Evolutionary conservation across 1,140 invertebrate species (phyloP), one percentile per base, ranked within the genome.

Genomic region (Atta cephalotes): DNA sequence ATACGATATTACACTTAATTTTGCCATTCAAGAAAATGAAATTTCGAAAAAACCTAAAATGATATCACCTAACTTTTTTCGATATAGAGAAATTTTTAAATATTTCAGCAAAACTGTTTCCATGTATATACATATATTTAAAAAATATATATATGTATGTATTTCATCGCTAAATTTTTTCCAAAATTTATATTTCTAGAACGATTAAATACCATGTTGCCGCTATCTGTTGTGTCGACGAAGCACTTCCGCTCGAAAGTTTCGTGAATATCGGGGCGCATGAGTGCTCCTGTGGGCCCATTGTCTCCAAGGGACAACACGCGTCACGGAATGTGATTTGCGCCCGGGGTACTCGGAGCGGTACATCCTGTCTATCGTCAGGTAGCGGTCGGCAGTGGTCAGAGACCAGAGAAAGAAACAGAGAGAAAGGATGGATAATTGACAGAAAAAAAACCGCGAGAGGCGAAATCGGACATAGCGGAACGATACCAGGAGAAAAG

Each of bases 361-460:
- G 84, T 68, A 71, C 77, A 72, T 87, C 85, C 85, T 87, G 85
- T 56, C 51, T 49, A 79, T 80, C 77, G 70, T 62, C 70, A 76
- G 80, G 70, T 82, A 82, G 56, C 31, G 39, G 10, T 5, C 9
- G 39, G 39, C 39, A 45, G 39, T 45, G 39, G 39, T 45, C 74
- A 39, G 21, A 87, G 51, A 39, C 77, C 3, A 49, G 63, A 58
- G 16, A 82, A 31, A 62, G 79, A 87, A 56, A 74, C 35, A 60
- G 72, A 49, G 25, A 45, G 58, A 66, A n/a, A 7, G 68, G 60
- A 74, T 28, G 53, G 58, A 39, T 35, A 71, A 80, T 39, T 51
- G 25, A 16, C 31, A 58, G 12, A n/a, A 51, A 63, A 35, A 76
- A 35, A 76, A 39, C 5, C 12, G 51, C 16, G 5, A 49, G 70